Base-by-base conservation (phyloP, 2,797 vertebrate species). In the Distichodus sexfasciatus region DNA sequence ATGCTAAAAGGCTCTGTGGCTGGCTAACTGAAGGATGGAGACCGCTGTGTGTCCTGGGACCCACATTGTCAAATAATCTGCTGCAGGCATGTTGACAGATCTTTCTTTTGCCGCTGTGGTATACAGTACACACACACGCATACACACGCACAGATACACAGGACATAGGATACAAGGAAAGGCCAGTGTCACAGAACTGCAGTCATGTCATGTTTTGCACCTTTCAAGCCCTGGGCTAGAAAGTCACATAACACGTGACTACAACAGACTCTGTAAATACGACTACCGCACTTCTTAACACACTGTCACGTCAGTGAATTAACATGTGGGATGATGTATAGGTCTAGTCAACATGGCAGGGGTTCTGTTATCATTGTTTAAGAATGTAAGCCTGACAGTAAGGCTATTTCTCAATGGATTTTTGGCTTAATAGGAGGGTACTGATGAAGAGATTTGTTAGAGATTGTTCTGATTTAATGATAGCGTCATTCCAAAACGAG, bases 81-180 rank as follows among this genome's bases (percentile, higher is more conserved):
- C 74, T 71, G 70, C 60, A 41, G 75, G 72, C 60, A 8, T 73
- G 43, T 65, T 71, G 78, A 71, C 60, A 53, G 44, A 71, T 74
- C 69, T 61, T 67, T 51, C 47, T 47, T 28, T 57, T 57, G 35
- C 33, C 31, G 28, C 9, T 29, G 15, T 36, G 51, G 21, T 51
- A 65, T 46, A 62, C 44, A 51, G 21, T 51, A 65, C 41, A 62
- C 54, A 65, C 40, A 43, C 24, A 65, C 54, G 63, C 54, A 69
- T 23, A 48, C 9, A 60, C 19, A 46, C 28, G 5, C 47, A 62
- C 21, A 40, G 6, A 17, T 15, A 53, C 6, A 31, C 9, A 23
- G n/a, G n/a, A 21, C 6, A 21, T 3, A 17, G 4, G 36, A 48
- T 14, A 19, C 29, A 23, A 8, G 6, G 15, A 60, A 23, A 43